These are phyloP conservation scores for Hippoglossus stenolepis DNA, from an alignment of 2,113 vertebrate species.

Conservation along the genomic window DNA sequence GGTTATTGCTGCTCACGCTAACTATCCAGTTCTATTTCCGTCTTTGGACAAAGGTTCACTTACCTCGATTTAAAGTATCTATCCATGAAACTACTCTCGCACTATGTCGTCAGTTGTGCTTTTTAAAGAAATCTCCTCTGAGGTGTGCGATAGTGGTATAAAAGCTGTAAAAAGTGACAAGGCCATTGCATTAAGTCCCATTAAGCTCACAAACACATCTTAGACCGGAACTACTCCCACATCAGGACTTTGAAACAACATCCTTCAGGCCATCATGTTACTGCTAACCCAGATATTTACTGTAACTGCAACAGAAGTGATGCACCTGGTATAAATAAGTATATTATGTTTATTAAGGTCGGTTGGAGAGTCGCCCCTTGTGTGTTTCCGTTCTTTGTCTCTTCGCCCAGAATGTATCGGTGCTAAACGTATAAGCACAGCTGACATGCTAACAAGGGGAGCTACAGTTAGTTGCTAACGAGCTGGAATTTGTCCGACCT, in stretches of 20 bases:
- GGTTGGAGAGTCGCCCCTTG: background rate
- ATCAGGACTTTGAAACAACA: background rate
- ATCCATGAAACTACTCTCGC: too few species aligned
- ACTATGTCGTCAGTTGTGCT: background rate
- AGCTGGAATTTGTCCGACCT: constrained; percentile 1
- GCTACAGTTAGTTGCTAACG: background rate
- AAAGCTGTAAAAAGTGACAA: background rate
- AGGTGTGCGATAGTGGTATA: background rate
- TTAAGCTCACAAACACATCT: constrained; percentile 1
- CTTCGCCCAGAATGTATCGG: too few species aligned
- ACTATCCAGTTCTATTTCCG: too few species aligned
- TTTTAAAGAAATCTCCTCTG: background rate
- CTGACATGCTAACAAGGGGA: background rate
- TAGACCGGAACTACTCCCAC: background rate
- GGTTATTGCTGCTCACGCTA: too few species aligned
- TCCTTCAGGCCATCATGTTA: background rate
- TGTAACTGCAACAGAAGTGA: background rate
- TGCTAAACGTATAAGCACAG: background rate
- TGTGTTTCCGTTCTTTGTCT: background rate
- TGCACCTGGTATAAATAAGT: background rate
- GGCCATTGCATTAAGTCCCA: constrained; percentile 1
- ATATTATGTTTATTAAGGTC: background rate
- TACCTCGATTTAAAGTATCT: background rate
- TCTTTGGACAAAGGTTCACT: background rate
- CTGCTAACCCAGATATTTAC: background rate